A percentile compares a stretch with the other conserved stretches of the same genome.
phyloP scores from a whole-genome alignment of 2,888 invertebrate species.

The Copidosoma aretas region DNA sequence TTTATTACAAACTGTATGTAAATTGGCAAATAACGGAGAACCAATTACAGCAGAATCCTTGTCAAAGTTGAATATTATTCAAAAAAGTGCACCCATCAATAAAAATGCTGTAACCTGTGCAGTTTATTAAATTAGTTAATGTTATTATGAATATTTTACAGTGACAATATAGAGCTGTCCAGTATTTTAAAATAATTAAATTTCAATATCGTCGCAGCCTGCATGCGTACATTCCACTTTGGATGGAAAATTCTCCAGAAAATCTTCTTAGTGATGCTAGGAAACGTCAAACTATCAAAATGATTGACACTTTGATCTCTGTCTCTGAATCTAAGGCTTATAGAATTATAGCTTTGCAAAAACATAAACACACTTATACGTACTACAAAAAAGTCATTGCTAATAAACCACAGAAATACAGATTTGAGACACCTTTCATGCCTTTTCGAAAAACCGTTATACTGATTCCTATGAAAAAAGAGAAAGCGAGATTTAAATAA shows the following conservation, averaged over 20 bases:
- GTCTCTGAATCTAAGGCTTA: too few relatives aligned
- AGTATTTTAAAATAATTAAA: constrained; percentile 56
- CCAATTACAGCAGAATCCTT: too few relatives aligned
- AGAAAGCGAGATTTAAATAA: too few relatives aligned
- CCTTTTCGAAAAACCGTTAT: constrained; percentile 25
- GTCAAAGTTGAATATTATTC: too few relatives aligned
- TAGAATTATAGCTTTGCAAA: constrained; percentile 47
- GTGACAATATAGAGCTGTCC: constrained; percentile 54
- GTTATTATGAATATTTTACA: constrained; percentile 32
- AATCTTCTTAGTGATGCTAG: constrained; percentile 41
- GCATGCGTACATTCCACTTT: constrained; percentile 59
- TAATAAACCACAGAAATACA: constrained; percentile 41
- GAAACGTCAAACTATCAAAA: constrained; percentile 43
- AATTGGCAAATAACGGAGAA: too few relatives aligned
- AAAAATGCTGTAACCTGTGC: too few relatives aligned
- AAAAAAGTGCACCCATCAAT: too few relatives aligned
- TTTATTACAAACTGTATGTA: too few relatives aligned
- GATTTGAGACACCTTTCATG: constrained; percentile 54
- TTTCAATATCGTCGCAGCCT: too few relatives aligned
- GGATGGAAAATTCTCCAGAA: constrained; percentile 55
- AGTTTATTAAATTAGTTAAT: constrained; percentile 50
- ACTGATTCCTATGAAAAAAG: too few relatives aligned
- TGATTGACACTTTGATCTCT: too few relatives aligned
- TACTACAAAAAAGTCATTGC: too few relatives aligned
- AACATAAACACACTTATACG: constrained; percentile 49